Percentiles rank a stretch among this genome's conserved stretches.
phyloP scores from a whole-genome alignment of 2,113 vertebrate species.

The Amblyopsis rosae region DNA sequence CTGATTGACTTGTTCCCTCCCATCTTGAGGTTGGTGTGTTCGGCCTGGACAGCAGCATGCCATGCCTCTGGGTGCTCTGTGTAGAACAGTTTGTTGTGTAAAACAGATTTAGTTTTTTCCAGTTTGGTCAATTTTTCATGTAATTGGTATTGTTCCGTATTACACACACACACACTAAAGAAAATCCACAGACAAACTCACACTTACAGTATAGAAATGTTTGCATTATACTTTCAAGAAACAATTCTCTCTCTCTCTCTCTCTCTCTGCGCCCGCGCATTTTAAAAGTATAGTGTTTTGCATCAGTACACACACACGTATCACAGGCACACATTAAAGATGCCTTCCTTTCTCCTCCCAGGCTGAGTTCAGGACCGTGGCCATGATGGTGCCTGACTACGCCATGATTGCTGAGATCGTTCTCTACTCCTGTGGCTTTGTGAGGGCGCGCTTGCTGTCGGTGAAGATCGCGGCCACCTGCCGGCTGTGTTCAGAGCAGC shows the following conservation, averaged over 20 bases:
- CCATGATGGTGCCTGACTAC: conserved; percentile 96
- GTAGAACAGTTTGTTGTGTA: no score
- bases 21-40: no score
- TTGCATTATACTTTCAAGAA: no score
- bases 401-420: conserved; percentile 94
- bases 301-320: not conserved
- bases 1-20: no score
- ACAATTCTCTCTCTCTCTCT: not conserved
- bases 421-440: conserved; percentile 90
- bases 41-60: not conserved
- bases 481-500: conserved; percentile 86
- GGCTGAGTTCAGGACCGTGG: conserved; percentile 90
- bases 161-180: no score
- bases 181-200: no score
- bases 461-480: conserved; percentile 91
- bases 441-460: conserved; percentile 85
- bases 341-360: conserved; percentile 37
- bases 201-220: no score
- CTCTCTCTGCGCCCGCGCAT: no score
- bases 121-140: no score
- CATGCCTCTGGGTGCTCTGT: no score
- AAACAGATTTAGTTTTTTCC: no score
- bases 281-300: not conserved
- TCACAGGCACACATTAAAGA: not conserved
- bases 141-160: no score